Evolutionary conservation across 2,888 invertebrate species (phyloP), one percentile per base, ranked within the genome.

Genomic region (Hypselothyrea guttata): DNA sequence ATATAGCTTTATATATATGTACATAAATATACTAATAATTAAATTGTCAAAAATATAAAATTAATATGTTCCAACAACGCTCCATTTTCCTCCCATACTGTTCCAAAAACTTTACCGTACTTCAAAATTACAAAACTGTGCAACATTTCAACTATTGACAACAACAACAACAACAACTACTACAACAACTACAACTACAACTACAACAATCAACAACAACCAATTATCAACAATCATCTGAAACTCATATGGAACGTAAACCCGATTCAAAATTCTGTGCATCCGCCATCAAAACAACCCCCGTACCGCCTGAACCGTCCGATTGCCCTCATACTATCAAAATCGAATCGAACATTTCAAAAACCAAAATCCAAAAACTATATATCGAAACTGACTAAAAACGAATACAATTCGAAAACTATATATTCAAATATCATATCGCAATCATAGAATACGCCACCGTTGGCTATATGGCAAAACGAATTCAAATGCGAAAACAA

Each of bases 401-500:
- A 30, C 22, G 13, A 64, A 61, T 22, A 46, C 56, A 74, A 74
- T 63, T 78, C 84, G 67, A 71, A 75, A 81, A 34, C 72, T 66
- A 61, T 81, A 68, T 68, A 72, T 72, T 55, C 71, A 71, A 74
- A 74, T 62, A 69, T 63, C 71, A 70, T 66, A 59, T 77, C 76
- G 71, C 84, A 77, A 78, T 82, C 84, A 75, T 93, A 97, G 98
- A 98, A 92, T 98, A 98, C 91, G 98, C 98, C 74, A 96, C 98
- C 74, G 98, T 98, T 84, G 98, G 98, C 77, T 98, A 98, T 91
- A 96, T 98, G 95, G 97, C 97, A 79, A 98, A 98, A 92, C 93
- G 97, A 91, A 96, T 98, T 91, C 97, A 97, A 91, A 97, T 98
- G 96, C 93, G 97, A 89, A 97, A 97, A 92, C 97, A 96, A 91